Percentiles rank a stretch among this genome's conserved stretches.
Evolutionary conservation across 2,888 invertebrate species (phyloP).

Genomic region (Xestia sexstrigata): DNA sequence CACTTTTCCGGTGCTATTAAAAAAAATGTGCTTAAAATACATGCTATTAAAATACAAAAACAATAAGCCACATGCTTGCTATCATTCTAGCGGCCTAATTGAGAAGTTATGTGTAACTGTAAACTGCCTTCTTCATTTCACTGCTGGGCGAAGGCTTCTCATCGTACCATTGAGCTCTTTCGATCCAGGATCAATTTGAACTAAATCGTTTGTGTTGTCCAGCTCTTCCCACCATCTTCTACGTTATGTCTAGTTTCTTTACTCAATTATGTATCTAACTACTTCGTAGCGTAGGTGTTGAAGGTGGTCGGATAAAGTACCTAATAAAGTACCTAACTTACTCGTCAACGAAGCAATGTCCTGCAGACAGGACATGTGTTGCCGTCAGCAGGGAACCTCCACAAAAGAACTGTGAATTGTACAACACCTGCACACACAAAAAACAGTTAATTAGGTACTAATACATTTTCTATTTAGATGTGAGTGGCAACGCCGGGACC

Average conservation of each 20-base stretch:
- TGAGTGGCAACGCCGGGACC: background rate
- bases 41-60: background rate
- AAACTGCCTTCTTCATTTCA: background rate
- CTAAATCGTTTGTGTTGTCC: background rate
- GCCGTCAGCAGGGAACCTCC: conserved; percentile 80
- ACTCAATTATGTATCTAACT: background rate
- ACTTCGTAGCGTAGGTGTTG: background rate
- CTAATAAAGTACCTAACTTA: conserved; percentile 65
- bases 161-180: background rate
- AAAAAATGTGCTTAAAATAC: too few species aligned
- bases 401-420: conserved; percentile 70
- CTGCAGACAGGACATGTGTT: conserved; percentile 81
- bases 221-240: background rate
- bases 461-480: background rate
- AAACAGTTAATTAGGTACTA: background rate
- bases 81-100: background rate
- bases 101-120: background rate
- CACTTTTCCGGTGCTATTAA: background rate
- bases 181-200: background rate
- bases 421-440: conserved; percentile 71
- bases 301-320: background rate
- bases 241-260: background rate
- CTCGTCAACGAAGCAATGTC: conserved; percentile 81
- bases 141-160: background rate
- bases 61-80: background rate